Conservation (phyloP, 53 echinoderm and acorn worm species). For the Paracentrotus lividus region DNA sequence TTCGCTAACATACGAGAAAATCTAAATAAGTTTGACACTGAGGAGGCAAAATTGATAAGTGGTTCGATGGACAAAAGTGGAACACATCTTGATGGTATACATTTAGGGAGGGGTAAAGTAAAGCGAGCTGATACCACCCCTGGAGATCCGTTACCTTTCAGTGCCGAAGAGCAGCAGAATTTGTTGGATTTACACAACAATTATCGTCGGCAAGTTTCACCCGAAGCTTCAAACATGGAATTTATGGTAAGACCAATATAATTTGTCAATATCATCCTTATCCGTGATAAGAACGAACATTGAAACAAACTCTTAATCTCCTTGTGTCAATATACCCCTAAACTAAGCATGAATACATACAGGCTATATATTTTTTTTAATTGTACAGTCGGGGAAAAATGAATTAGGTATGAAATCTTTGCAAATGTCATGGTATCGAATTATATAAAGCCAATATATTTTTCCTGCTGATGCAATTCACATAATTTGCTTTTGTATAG, state of each 20-base stretch:
- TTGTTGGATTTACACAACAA: conserved; percentile 50
- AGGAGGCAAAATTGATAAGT: background rate
- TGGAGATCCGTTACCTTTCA: background rate
- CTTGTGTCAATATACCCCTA: too few species aligned
- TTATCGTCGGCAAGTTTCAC: conserved; percentile 33
- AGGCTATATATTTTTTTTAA: too few species aligned
- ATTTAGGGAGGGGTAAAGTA: background rate
- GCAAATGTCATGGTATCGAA: too few species aligned
- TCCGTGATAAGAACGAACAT: too few species aligned
- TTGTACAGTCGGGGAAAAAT: too few species aligned
- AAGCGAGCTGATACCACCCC: conserved; percentile 50
- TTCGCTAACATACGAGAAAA: background rate
- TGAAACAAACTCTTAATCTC: too few species aligned
- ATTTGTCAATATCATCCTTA: too few species aligned
- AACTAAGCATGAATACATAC: too few species aligned
- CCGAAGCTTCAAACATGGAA: conserved; percentile 66
- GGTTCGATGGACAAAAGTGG: background rate
- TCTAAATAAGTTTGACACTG: background rate
- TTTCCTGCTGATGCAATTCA: too few species aligned
- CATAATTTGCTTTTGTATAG: too few species aligned
- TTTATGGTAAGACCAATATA: conserved; percentile 62
- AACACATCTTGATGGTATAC: background rate
- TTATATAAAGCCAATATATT: too few species aligned
- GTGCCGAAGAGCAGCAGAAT: conserved; percentile 20
- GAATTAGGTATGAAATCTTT: too few species aligned